These are phyloP conservation scores for Sarcophaga peregrina DNA, from an alignment of 1,140 invertebrate genomes.

Conservation along the genomic window DNA sequence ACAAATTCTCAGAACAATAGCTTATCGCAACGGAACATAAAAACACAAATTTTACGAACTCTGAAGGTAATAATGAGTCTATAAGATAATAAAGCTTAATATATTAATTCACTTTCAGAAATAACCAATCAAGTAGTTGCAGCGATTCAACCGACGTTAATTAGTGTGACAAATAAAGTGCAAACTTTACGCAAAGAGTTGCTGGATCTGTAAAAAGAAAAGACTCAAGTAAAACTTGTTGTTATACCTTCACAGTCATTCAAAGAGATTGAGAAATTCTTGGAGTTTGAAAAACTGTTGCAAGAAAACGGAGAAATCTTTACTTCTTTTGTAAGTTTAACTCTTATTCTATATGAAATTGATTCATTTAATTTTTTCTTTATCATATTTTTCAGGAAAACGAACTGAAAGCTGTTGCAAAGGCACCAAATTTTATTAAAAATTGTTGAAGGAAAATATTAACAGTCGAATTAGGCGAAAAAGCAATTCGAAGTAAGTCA, in stretches of 20 bases:
- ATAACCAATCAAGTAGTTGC: too few relatives aligned
- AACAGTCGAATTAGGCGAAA: conserved; percentile 23
- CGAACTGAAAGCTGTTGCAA: too few relatives aligned
- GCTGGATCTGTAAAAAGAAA: conserved; percentile 5
- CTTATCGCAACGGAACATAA: not conserved
- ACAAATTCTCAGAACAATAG: not conserved
- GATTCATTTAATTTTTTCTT: not conserved
- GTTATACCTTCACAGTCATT: not conserved
- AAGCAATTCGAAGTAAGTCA: conserved; percentile 27
- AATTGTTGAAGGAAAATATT: conserved; percentile 38
- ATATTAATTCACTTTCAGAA: too few relatives aligned
- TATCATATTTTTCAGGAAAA: too few relatives aligned
- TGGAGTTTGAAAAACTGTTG: not conserved
- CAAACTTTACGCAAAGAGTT: conserved; percentile 2
- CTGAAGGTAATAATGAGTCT: not conserved
- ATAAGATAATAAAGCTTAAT: too few relatives aligned
- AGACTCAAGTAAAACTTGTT: not conserved
- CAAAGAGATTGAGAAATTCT: not conserved
- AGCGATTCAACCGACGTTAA: too few relatives aligned
- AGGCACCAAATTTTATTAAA: conserved; percentile 28
- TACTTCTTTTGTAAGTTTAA: not conserved
- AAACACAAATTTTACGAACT: too few relatives aligned
- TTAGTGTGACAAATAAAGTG: not conserved
- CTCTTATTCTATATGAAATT: not conserved
- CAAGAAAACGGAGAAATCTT: conserved; percentile 19